Conservation (phyloP, 2,113 vertebrate genomes). For the Paracanthobrama guichenoti region DNA sequence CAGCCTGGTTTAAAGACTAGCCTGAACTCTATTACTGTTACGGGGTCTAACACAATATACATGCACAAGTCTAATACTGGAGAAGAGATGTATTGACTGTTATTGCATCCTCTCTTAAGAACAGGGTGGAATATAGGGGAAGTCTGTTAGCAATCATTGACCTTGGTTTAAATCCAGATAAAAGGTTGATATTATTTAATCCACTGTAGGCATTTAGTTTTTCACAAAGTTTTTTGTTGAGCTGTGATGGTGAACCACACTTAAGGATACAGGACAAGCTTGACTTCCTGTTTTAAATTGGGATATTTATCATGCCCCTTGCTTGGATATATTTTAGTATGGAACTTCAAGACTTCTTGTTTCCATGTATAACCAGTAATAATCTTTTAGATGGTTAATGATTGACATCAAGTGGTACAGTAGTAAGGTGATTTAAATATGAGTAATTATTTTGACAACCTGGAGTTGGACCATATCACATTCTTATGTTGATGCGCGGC, state of each 20-base stretch:
- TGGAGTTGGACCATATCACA: constrained; percentile 21
- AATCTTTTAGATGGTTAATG: constrained; percentile 18
- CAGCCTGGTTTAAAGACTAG: constrained; percentile 77
- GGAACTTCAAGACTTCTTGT: neutral
- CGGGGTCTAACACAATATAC: neutral
- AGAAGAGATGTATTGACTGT: neutral
- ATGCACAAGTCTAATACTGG: neutral
- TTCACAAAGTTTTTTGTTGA: constrained; percentile 1
- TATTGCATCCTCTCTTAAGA: neutral
- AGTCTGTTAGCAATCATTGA: constrained; percentile 59
- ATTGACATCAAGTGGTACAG: constrained; percentile 7
- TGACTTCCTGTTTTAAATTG: constrained; percentile 6
- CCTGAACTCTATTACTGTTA: neutral
- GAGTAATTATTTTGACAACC: constrained; percentile 14
- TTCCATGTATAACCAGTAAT: constrained; percentile 10
- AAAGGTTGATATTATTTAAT: constrained; percentile 48
- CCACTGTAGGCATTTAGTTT: constrained; percentile 11
- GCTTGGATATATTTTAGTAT: constrained; percentile 12
- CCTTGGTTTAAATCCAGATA: constrained; percentile 45
- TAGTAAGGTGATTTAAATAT: neutral
- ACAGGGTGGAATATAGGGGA: constrained; percentile 35
- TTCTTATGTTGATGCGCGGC: neutral
- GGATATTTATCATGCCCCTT: neutral
- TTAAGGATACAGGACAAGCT: constrained; percentile 27
- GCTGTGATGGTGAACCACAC: neutral